These are phyloP conservation scores for Lutjanus campechanus DNA, from an alignment of 2,797 vertebrate species.

Conservation along the genomic window DNA sequence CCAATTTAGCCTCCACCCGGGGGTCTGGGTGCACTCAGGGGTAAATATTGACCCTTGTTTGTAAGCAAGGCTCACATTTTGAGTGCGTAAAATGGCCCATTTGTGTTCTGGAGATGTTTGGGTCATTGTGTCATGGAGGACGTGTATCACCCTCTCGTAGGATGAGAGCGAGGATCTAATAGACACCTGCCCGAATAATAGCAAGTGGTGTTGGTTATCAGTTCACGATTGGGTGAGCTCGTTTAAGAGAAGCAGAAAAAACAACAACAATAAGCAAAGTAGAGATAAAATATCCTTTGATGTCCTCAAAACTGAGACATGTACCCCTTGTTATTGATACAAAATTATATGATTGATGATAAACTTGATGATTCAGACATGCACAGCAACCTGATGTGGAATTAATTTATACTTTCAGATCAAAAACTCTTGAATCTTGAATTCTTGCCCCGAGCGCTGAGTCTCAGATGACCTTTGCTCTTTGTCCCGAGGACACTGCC, in stretches of 20 bases:
- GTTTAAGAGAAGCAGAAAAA: slow-evolving; percentile 24
- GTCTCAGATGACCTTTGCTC: slow-evolving; percentile 70
- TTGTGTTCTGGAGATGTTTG: slow-evolving; percentile 71
- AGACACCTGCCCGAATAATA: slow-evolving; percentile 59
- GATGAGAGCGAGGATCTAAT: slow-evolving; percentile 67
- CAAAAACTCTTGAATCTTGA: slow-evolving; percentile 49
- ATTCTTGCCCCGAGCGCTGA: slow-evolving; percentile 40
- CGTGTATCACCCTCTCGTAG: slow-evolving; percentile 49
- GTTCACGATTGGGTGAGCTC: slow-evolving; percentile 58
- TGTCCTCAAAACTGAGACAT: not conserved
- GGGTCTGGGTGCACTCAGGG: slow-evolving; percentile 62
- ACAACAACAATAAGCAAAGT: slow-evolving; percentile 8
- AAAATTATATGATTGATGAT: not conserved
- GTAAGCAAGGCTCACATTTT: slow-evolving; percentile 66
- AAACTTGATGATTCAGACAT: not conserved
- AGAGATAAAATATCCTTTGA: not conserved
- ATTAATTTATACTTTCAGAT: slow-evolving; percentile 46
- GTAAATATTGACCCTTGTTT: slow-evolving; percentile 79
- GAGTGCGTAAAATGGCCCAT: slow-evolving; percentile 66
- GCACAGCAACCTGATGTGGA: not conserved
- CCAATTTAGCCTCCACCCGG: slow-evolving; percentile 63
- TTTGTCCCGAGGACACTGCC: slow-evolving; percentile 69
- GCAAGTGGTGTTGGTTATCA: slow-evolving; percentile 38
- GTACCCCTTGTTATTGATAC: not conserved
- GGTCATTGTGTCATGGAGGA: slow-evolving; percentile 70